Conservation (phyloP, 1,140 invertebrate genomes). For the Lasioglossum baleicum region DNA sequence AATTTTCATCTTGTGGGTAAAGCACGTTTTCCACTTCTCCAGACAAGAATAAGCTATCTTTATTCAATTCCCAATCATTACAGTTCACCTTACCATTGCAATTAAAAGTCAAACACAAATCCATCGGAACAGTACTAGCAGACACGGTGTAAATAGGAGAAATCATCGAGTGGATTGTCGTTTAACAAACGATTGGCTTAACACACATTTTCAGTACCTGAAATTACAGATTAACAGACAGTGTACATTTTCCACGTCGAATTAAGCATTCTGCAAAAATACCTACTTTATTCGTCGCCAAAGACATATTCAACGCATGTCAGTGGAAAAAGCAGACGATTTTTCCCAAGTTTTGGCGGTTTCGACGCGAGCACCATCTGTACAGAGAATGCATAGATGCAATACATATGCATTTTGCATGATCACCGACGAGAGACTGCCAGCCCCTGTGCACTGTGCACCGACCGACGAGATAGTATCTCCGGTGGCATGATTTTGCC, state of each 20-base stretch:
- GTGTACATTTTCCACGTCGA: not conserved
- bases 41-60: constrained; percentile 46
- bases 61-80: constrained; percentile 69
- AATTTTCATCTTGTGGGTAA: constrained; percentile 36
- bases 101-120: constrained; percentile 59
- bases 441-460: no score
- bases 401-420: not conserved
- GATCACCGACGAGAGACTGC: no score
- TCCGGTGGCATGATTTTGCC: no score
- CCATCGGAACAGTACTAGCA: constrained; percentile 48
- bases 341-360: constrained; percentile 33
- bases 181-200: not conserved
- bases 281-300: not conserved
- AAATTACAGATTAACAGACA: not conserved
- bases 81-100: constrained; percentile 71
- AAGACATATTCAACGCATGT: not conserved
- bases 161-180: not conserved
- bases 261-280: not conserved
- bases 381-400: not conserved
- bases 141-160: not conserved
- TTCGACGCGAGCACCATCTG: constrained; percentile 11
- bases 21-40: constrained; percentile 66
- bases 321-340: not conserved
- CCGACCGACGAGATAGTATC: no score
- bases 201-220: not conserved